phyloP scores from a whole-genome alignment of 2,113 vertebrate genomes.

The Neofelis nebulosa region DNA sequence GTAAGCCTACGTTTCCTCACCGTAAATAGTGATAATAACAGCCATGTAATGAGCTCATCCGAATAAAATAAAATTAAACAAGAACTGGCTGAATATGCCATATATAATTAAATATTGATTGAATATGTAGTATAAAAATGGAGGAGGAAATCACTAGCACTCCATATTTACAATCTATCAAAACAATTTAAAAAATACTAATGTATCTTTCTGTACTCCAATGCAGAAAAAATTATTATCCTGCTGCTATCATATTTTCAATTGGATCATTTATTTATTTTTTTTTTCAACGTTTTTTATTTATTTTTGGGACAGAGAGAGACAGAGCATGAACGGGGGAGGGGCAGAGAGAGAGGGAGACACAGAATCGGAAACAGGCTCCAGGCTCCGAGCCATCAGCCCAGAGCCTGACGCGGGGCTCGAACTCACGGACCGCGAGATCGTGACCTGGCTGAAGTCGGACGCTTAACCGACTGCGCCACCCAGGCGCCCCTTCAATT shows the following conservation, averaged over 20 bases:
- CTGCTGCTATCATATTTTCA: background rate
- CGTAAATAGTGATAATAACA: background rate
- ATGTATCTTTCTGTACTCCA: background rate
- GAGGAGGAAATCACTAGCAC: background rate
- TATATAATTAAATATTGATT: background rate
- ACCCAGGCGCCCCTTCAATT: no score
- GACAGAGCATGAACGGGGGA: no score
- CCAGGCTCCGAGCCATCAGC: no score
- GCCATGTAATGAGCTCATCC: background rate
- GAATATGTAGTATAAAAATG: background rate
- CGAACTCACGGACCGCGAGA: no score
- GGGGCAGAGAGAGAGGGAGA: no score
- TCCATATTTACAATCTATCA: background rate
- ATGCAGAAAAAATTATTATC: background rate
- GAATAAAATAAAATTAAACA: constrained; percentile 8
- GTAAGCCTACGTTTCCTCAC: background rate
- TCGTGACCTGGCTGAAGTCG: no score
- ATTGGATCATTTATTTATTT: background rate
- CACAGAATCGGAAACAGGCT: no score
- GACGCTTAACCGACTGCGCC: no score
- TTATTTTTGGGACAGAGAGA: no score
- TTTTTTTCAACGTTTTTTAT: no score
- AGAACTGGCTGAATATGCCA: background rate
- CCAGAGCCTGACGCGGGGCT: no score
- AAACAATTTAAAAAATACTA: background rate